Evolutionary conservation across 1,140 invertebrate genomes (phyloP).

Genomic region (Drosophila grimshawi): DNA sequence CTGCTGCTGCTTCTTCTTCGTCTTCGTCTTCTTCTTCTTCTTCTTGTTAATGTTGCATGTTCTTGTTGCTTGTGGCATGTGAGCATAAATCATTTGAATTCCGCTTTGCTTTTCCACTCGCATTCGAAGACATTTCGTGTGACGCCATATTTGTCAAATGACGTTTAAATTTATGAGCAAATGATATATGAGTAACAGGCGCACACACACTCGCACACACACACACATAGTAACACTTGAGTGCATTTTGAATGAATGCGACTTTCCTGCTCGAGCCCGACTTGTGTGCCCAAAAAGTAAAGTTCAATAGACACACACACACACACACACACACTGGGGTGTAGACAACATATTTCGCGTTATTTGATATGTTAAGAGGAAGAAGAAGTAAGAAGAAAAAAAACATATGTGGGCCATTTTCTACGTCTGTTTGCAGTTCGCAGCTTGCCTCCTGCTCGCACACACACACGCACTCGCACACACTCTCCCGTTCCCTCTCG

Average conservation of each 20-base stretch:
- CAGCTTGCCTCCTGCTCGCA: background rate
- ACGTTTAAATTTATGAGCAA: slow-evolving; percentile 68
- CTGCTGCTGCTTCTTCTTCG: background rate
- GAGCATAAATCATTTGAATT: slow-evolving; percentile 57
- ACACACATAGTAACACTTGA: slow-evolving; percentile 10
- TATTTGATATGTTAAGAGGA: slow-evolving; percentile 49
- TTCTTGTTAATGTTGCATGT: slow-evolving; percentile 15
- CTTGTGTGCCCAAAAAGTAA: slow-evolving; percentile 10
- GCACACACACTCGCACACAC: background rate
- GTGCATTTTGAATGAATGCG: slow-evolving; percentile 14
- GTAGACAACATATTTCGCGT: slow-evolving; percentile 60
- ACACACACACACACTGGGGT: slow-evolving; percentile 17
- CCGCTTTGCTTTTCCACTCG: slow-evolving; percentile 29
- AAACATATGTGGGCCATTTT: slow-evolving; percentile 35
- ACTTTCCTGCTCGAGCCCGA: background rate
- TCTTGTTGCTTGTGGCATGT: slow-evolving; percentile 5
- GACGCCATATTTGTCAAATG: slow-evolving; percentile 70
- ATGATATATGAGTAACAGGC: slow-evolving; percentile 51
- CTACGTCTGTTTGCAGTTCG: slow-evolving; percentile 8
- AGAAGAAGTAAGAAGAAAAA: background rate
- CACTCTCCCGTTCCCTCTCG: background rate
- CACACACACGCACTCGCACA: slow-evolving; percentile 5
- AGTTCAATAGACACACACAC: slow-evolving; percentile 47
- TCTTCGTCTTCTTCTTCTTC: background rate
- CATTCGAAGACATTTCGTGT: slow-evolving; percentile 60